Evolutionary conservation across 2,888 invertebrate genomes (phyloP), one percentile per base, ranked within the genome.

Genomic region (Nasonia oneida): DNA sequence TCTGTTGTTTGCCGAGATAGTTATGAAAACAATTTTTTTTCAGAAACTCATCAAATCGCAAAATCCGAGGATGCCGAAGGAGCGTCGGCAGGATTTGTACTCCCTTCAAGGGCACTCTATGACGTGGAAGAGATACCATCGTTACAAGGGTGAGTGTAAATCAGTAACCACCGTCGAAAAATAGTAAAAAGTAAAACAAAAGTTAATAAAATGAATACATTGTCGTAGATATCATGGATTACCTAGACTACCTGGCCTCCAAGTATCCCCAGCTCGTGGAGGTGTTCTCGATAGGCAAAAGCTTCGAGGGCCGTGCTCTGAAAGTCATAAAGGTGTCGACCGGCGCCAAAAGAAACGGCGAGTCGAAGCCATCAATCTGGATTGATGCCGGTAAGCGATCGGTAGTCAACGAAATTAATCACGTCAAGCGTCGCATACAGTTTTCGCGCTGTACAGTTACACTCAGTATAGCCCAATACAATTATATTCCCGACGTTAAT

Each of bases 41-140:
- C 88, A 96, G 95, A 96, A 96, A 94, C 95, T 95, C 0, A 96
- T 97, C 85, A 94, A 94, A 12, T 95, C 95, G 89, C 96, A 97
- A 90, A 96, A 96, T 90, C 95, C 96, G 4, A 95, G 95, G 89
- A 94, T 96, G 89, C 95, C 95, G 0, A 95, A 95, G 90, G 95
- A 95, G 87, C 95, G 95, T 87, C 94, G 95, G 85, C 91, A 95
- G 15, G 95, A 95, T 89, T 90, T 95, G 75, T 95, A 95, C 87
- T 94, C 94, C 39, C 90, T 93, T 42, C 94, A 95, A 85, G 95
- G 95, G 1, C 96, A 96, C 89, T 95, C 95, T 1, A 94, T 96
- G 95, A 96, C 96, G 0, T 97, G 96, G 96, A 94, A 95, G 80
- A 94, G 96, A 74, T 97, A 96, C 90, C 96, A 97, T 90, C 95